Evolutionary conservation across 2,797 vertebrate genomes (phyloP).

Genomic region (Cirrhinus molitorella): DNA sequence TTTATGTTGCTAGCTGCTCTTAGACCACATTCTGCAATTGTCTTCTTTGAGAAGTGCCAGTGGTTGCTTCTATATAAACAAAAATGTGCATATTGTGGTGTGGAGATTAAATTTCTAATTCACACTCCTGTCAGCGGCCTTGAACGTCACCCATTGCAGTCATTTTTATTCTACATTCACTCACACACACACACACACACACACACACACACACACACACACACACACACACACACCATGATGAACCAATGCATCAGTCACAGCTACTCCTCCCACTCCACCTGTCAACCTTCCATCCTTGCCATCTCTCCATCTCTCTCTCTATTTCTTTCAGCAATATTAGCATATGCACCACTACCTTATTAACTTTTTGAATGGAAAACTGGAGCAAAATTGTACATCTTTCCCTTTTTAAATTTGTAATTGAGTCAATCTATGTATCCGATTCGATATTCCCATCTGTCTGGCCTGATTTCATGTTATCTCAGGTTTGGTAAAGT

Average conservation of each 20-base stretch:
- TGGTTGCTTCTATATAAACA: background rate
- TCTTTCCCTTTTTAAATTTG: background rate
- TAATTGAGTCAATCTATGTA: background rate
- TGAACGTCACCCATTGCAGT: conserved; percentile 13
- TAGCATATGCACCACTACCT: background rate
- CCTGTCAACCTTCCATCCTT: conserved; percentile 24
- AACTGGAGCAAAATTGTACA: background rate
- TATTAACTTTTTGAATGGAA: background rate
- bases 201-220: conserved; percentile 57
- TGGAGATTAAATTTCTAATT: background rate
- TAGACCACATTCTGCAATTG: background rate
- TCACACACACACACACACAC: conserved; percentile 55
- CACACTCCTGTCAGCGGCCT: conserved; percentile 2
- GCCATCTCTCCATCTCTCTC: conserved; percentile 36
- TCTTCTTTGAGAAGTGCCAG: background rate
- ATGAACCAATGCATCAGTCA: conserved; percentile 44
- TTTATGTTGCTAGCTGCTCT: background rate
- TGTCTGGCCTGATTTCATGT: conserved; percentile 16
- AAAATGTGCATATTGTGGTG: background rate
- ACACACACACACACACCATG: conserved; percentile 21
- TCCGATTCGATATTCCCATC: background rate
- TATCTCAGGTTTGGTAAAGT: conserved; percentile 21
- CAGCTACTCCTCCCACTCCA: conserved; percentile 43
- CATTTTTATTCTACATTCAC: conserved; percentile 49
- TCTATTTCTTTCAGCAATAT: conserved; percentile 4